Evolutionary conservation across 2,888 invertebrate genomes (phyloP).

Genomic region (Hypercompe scribonia): DNA sequence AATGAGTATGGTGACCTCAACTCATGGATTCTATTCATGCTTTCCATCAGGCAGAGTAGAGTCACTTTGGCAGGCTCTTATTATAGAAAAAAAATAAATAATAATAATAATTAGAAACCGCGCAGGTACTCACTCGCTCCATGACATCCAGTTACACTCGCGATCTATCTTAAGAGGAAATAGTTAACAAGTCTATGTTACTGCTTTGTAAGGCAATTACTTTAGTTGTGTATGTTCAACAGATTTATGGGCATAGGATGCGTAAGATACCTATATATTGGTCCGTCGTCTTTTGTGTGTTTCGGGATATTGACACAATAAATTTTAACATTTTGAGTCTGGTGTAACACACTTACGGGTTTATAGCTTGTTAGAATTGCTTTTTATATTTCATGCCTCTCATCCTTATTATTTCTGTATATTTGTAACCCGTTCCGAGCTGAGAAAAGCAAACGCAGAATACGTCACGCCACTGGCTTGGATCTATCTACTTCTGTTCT

Average conservation of each 20-base stretch:
- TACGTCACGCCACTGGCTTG: too few species aligned
- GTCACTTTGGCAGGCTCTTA: too few species aligned
- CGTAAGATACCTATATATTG: neutral
- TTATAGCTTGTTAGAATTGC: neutral
- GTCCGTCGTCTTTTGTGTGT: neutral
- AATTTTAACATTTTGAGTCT: neutral
- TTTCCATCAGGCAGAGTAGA: too few species aligned
- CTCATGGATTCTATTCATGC: too few species aligned
- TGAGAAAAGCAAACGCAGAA: too few species aligned
- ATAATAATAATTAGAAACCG: too few species aligned
- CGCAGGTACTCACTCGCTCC: neutral
- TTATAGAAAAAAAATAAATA: too few species aligned
- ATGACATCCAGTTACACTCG: neutral
- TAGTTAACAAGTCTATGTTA: conserved; percentile 1
- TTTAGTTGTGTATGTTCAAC: neutral
- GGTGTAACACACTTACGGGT: neutral
- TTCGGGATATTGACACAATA: neutral
- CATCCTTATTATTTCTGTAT: too few species aligned
- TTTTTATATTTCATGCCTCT: neutral
- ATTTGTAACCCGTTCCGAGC: too few species aligned
- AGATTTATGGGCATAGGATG: neutral
- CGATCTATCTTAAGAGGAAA: conserved; percentile 1
- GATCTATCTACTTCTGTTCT: too few species aligned
- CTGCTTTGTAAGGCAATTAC: neutral
- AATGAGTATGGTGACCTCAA: too few species aligned